Evolutionary conservation across 2,797 vertebrate genomes (phyloP), one percentile per base, ranked within the genome.

Genomic region (Antennarius maculatus): DNA sequence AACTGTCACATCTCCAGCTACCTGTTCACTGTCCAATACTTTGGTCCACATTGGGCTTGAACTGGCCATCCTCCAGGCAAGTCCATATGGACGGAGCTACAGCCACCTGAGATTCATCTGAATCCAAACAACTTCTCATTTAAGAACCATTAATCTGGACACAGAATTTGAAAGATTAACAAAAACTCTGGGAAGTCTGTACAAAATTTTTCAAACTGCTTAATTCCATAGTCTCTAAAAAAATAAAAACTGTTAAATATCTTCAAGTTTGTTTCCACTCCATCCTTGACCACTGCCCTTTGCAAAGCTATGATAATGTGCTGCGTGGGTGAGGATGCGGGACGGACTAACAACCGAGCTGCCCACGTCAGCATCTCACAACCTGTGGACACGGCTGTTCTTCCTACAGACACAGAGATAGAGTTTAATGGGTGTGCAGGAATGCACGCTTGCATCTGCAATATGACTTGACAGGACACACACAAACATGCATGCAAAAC

Each of bases 271-370:
- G 66, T 60, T 56, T 42, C 70, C 54, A 6, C 47, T 29, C 42
- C 50, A 69, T 76, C 83, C 80, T 80, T 81, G 79, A 88, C 80
- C 84, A 42, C 46, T 77, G 77, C 64, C 65, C 77, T 79, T 64
- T 79, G 58, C 67, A 61, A 61, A 51, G 61, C 45, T 75, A 77
- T 80, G 82, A 69, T 80, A 77, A 83, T 82, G 61, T 64, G 64
- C 23, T 76, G 84, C 48, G 83, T 83, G 83, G 82, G 81, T 61
- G 74, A 80, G 50, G 54, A 60, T 61, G 63, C 47, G 61, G 69
- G 79, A 83, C 71, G 66, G 59, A 76, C 56, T 13, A 45, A 73
- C 69, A 75, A 61, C 54, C 72, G 15, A 66, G 67, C 83, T 65
- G 70, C 81, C 85, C 80, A 78, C 74, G 59, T 64, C 58, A 63